A percentile compares a stretch with the other conserved stretches of the same genome.
phyloP scores from a whole-genome alignment of 2,888 invertebrate species.

The Euplagia quadripunctaria region DNA sequence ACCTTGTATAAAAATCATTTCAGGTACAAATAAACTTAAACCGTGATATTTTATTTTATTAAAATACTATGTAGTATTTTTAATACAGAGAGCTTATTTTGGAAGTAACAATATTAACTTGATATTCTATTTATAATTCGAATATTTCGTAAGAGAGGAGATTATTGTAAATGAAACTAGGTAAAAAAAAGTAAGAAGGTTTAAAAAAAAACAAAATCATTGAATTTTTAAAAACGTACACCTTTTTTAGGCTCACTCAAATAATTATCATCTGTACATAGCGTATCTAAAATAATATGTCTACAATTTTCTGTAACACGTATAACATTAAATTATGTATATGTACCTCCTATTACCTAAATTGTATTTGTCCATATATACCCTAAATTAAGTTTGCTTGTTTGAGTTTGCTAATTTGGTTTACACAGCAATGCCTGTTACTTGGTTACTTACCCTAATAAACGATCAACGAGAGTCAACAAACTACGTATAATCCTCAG shows the following conservation, averaged over 20 bases:
- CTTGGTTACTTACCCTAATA: slow-evolving; percentile 5
- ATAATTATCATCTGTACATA: neutral
- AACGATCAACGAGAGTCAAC: neutral
- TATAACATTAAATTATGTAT: neutral
- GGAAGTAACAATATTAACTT: too few species aligned
- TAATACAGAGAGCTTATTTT: too few species aligned
- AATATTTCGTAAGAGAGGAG: neutral
- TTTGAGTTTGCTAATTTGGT: slow-evolving; percentile 26
- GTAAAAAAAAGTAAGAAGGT: neutral
- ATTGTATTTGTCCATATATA: slow-evolving; percentile 7
- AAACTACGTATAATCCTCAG: neutral
- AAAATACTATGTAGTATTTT: too few species aligned
- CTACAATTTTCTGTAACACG: too few species aligned
- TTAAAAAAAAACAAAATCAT: neutral
- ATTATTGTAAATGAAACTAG: too few species aligned
- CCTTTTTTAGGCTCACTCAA: neutral
- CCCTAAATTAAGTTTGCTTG: slow-evolving; percentile 6
- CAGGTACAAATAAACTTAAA: too few species aligned
- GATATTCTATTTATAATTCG: too few species aligned
- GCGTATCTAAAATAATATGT: neutral
- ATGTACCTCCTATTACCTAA: neutral
- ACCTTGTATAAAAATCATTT: too few species aligned
- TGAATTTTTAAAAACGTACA: neutral
- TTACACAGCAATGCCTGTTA: neutral
- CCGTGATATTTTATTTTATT: too few species aligned